Evolutionary conservation across 2,113 vertebrate genomes (phyloP).

Genomic region (Tyrannus savana): DNA sequence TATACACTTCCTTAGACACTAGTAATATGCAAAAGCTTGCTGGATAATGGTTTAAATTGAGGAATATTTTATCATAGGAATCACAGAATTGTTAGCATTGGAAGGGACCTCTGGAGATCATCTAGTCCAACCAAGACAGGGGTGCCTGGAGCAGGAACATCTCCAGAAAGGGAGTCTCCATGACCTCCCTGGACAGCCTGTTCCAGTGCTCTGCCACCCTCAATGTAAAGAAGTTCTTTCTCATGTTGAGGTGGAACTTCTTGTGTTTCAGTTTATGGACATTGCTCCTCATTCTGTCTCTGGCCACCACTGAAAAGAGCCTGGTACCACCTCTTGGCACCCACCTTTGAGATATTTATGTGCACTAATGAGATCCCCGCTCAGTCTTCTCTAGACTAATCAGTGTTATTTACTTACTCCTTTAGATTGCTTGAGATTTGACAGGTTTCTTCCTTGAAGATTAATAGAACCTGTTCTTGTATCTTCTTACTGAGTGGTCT

Average conservation of each 20-base stretch:
- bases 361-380: not conserved
- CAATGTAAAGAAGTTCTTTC: not conserved
- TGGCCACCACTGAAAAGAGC: not conserved
- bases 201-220: not conserved
- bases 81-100: not conserved
- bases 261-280: not conserved
- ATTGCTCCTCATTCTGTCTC: not conserved
- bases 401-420: not conserved
- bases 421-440: not conserved
- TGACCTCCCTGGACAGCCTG: not conserved
- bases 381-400: not conserved
- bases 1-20: not conserved
- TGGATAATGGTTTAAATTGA: not conserved
- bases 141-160: not conserved
- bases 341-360: accelerated
- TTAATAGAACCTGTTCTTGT: not conserved
- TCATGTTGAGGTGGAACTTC: not conserved
- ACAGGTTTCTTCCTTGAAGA: not conserved
- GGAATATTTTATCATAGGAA: not conserved
- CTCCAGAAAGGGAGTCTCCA: not conserved
- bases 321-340: not conserved
- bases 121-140: not conserved
- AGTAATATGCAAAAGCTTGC: not conserved
- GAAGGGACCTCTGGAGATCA: not conserved
- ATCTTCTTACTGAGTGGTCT: not conserved